Conservation (phyloP, 2,888 invertebrate species). For the Podotricha telesiphe region DNA sequence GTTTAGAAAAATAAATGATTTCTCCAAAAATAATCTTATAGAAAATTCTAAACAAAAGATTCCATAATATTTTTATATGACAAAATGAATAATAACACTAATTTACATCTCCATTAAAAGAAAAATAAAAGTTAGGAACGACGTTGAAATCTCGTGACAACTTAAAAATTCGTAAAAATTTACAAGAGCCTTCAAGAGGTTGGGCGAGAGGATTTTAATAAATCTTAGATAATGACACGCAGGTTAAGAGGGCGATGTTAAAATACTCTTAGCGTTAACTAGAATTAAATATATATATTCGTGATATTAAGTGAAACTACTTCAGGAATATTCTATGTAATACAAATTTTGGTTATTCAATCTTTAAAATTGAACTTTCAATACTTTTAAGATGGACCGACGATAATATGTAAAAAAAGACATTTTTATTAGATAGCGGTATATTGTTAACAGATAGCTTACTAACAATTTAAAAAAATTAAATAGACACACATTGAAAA, state of each 20-base stretch:
- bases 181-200: conserved; percentile 29
- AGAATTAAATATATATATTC: conserved; percentile 29
- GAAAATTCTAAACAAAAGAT: conserved; percentile 18
- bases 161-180: conserved; percentile 34
- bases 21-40: too few relatives aligned
- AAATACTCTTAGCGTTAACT: conserved; percentile 38
- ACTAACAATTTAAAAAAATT: too few relatives aligned
- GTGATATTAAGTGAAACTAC: conserved; percentile 38
- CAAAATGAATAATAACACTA: conserved; percentile 26
- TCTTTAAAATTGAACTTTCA: too few relatives aligned
- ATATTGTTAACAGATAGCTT: too few relatives aligned
- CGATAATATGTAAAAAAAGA: too few relatives aligned
- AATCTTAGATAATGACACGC: conserved; percentile 44
- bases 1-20: neutral
- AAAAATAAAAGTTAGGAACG: conserved; percentile 27
- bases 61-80: conserved; percentile 23
- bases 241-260: conserved; percentile 40
- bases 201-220: conserved; percentile 41
- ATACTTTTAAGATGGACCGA: too few relatives aligned
- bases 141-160: conserved; percentile 25
- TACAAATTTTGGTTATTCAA: too few relatives aligned
- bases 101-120: conserved; percentile 26
- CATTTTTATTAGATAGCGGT: too few relatives aligned
- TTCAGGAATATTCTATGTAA: neutral
- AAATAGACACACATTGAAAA: too few relatives aligned